A percentile compares a stretch with the other conserved stretches of the same genome.
Evolutionary conservation across 2,797 vertebrate genomes (phyloP).

Genomic region (Acestrorhynchus altus): DNA sequence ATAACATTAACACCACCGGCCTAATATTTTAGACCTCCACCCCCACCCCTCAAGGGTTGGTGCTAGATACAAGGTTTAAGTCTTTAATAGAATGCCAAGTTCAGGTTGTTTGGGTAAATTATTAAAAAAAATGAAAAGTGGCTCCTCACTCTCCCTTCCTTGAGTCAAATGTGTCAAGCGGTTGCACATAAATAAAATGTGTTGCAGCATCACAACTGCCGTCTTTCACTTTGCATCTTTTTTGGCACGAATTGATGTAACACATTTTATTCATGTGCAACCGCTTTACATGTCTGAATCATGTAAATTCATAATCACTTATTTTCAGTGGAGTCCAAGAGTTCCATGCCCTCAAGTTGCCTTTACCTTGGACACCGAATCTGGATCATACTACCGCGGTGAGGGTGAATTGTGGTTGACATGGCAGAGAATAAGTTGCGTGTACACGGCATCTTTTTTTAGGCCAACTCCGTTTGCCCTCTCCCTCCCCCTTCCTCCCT

Average conservation of each 20-base stretch:
- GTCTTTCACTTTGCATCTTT: background rate
- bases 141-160: no score
- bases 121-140: no score
- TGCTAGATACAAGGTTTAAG: no score
- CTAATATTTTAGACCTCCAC: no score
- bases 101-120: no score
- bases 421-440: conserved; percentile 67
- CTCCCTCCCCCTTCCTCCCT: conserved; percentile 9
- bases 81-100: no score
- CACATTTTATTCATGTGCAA: background rate
- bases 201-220: background rate
- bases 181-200: conserved; percentile 36
- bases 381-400: conserved; percentile 53
- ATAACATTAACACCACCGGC: no score
- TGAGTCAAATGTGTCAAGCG: background rate
- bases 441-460: conserved; percentile 64
- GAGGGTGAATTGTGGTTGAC: conserved; percentile 61
- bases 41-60: no score
- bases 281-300: background rate
- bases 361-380: conserved; percentile 39
- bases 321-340: background rate
- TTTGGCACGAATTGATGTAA: background rate
- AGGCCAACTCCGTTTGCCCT: conserved; percentile 62
- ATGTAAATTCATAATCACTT: background rate
- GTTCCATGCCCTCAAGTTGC: background rate